A percentile compares a stretch with the other conserved stretches of the same genome.
These are phyloP conservation scores for Erythrolamprus reginae DNA, from an alignment of 2,113 vertebrate genomes.

Conservation along the genomic window DNA sequence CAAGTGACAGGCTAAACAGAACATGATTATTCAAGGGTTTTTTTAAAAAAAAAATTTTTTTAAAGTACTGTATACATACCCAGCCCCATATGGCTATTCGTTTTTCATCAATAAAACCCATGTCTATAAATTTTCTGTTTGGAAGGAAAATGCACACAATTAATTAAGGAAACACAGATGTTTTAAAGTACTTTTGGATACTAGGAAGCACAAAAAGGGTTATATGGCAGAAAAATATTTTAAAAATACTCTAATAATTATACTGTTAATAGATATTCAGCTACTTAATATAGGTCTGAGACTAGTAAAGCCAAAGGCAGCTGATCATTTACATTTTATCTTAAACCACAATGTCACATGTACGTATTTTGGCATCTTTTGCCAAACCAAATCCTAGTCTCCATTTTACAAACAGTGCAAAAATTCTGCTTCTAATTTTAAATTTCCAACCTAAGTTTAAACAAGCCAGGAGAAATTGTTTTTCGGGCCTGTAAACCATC, in stretches of 20 bases:
- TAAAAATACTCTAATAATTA: not conserved
- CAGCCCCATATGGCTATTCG: slow-evolving; percentile 82
- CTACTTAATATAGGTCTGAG: not conserved
- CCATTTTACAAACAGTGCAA: not conserved
- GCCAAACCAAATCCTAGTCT: not conserved
- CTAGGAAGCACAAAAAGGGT: not conserved
- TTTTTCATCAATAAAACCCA: slow-evolving; percentile 80
- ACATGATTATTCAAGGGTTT: not conserved
- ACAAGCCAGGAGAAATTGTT: not conserved
- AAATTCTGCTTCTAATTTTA: not conserved
- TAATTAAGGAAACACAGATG: not conserved
- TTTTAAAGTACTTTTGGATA: not conserved
- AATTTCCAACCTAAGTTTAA: not conserved
- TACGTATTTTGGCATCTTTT: not conserved
- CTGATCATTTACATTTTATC: not conserved
- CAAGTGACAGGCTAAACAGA: slow-evolving; percentile 13
- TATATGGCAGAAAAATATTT: not conserved
- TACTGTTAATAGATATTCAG: not conserved
- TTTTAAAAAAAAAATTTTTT: not conserved
- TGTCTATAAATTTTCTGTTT: slow-evolving; percentile 77
- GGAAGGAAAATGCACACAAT: slow-evolving; percentile 33
- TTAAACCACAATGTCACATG: not conserved
- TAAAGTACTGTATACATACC: slow-evolving; percentile 66
- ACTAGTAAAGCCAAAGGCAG: not conserved
- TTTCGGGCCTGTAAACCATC: too few species aligned